Percentiles rank a stretch among this genome's conserved stretches.
Evolutionary conservation across 2,888 invertebrate species (phyloP).

Genomic region (Sipha maydis): DNA sequence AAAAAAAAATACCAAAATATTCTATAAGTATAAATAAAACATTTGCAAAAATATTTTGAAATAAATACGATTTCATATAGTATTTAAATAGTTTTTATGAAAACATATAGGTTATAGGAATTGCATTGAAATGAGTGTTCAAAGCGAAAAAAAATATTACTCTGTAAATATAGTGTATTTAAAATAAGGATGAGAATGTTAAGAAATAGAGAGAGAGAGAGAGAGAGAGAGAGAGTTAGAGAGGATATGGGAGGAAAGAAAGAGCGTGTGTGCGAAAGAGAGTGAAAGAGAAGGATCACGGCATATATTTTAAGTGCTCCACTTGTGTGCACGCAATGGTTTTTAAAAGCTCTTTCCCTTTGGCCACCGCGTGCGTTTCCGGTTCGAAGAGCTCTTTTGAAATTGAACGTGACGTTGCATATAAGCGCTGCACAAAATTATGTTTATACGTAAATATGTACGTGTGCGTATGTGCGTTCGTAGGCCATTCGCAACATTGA

Average conservation of each 20-base stretch:
- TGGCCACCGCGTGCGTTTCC: conserved; percentile 30
- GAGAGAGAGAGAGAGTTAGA: not conserved
- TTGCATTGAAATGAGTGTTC: too few relatives aligned
- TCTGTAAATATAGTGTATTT: too few relatives aligned
- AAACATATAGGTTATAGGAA: too few relatives aligned
- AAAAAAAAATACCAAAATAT: too few relatives aligned
- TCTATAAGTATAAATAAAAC: too few relatives aligned
- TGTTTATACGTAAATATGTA: not conserved
- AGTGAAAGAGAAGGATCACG: not conserved
- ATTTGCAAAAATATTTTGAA: too few relatives aligned
- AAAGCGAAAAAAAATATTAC: too few relatives aligned
- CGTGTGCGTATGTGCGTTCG: not conserved
- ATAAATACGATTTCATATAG: too few relatives aligned
- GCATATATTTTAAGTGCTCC: conserved; percentile 49
- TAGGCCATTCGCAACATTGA: conserved; percentile 7
- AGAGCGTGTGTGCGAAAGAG: not conserved
- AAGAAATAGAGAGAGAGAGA: not conserved
- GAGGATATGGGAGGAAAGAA: not conserved
- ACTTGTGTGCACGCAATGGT: conserved; percentile 22
- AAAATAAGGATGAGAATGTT: not conserved
- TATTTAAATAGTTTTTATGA: too few relatives aligned
- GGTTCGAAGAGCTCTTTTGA: conserved; percentile 52
- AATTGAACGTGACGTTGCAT: conserved; percentile 53
- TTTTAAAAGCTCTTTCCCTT: conserved; percentile 47
- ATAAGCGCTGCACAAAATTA: conserved; percentile 26